These are phyloP conservation scores for Silurus asotus DNA, from an alignment of 2,113 vertebrate genomes.

Conservation along the genomic window DNA sequence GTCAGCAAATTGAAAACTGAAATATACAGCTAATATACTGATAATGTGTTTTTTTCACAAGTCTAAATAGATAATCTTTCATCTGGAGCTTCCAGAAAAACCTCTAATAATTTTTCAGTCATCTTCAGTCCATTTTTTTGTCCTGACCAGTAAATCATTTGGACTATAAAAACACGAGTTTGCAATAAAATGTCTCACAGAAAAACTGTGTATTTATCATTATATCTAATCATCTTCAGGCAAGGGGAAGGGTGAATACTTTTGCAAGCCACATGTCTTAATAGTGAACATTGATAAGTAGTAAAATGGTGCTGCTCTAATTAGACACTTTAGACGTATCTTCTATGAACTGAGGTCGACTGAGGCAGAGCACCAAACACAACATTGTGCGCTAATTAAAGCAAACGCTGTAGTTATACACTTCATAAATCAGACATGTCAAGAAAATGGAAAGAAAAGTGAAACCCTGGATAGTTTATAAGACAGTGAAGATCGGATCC, in stretches of 20 bases:
- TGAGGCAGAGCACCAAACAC: constrained; percentile 14
- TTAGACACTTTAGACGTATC: background rate
- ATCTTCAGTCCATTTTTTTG: too few relatives aligned
- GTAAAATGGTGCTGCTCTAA: background rate
- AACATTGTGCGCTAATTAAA: constrained; percentile 31
- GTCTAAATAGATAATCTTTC: background rate
- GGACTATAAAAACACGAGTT: background rate
- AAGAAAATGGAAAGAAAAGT: background rate
- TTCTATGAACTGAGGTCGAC: background rate
- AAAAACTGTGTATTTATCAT: background rate
- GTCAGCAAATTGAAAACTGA: too few relatives aligned
- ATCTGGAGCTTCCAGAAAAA: background rate
- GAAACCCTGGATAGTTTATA: background rate
- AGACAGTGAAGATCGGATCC: background rate
- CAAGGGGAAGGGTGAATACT: background rate
- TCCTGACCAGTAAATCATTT: too few relatives aligned
- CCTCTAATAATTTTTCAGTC: too few relatives aligned
- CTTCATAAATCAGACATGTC: constrained; percentile 32
- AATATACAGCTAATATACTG: too few relatives aligned
- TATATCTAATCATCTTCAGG: background rate
- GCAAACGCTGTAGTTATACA: constrained; percentile 15
- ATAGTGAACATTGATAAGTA: background rate
- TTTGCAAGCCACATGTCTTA: background rate
- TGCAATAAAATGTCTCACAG: background rate
- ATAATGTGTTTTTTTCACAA: too few relatives aligned